These are phyloP conservation scores for Drusus annulatus DNA, from an alignment of 1,140 invertebrate species.

Conservation along the genomic window DNA sequence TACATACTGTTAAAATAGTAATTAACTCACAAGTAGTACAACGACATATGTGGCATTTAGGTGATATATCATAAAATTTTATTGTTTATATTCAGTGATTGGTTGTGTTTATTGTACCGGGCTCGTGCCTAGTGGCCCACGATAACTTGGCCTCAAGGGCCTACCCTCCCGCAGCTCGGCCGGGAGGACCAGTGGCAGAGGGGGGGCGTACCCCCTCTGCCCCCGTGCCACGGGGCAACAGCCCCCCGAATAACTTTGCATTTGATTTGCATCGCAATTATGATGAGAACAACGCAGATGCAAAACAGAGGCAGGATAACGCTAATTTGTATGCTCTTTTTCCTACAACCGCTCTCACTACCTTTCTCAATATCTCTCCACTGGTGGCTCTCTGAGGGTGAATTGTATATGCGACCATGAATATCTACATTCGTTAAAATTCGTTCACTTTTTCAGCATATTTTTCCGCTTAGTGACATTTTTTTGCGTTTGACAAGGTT, in stretches of 20 bases:
- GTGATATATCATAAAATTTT: slow-evolving; percentile 4
- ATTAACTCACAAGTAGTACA: no score
- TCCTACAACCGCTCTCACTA: neutral
- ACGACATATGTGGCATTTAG: neutral
- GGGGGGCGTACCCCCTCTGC: neutral
- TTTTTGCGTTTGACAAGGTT: no score
- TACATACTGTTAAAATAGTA: no score
- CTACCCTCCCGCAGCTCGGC: neutral
- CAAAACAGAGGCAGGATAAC: slow-evolving; percentile 22
- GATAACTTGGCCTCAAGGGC: slow-evolving; percentile 31
- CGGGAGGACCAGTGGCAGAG: neutral
- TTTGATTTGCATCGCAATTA: slow-evolving; percentile 48
- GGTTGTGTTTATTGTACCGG: slow-evolving; percentile 34
- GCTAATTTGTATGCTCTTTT: slow-evolving; percentile 46
- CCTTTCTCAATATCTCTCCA: neutral
- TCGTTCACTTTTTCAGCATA: no score
- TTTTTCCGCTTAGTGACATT: no score
- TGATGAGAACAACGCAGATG: slow-evolving; percentile 38
- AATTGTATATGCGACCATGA: slow-evolving; percentile 20
- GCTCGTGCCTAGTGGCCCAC: slow-evolving; percentile 15
- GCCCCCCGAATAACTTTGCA: slow-evolving; percentile 44
- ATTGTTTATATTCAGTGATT: slow-evolving; percentile 40
- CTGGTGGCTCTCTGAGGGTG: slow-evolving; percentile 2
- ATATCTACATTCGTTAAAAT: neutral
- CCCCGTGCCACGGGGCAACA: neutral